phyloP scores from a whole-genome alignment of 2,797 vertebrate species.

The Notolabrus celidotus region DNA sequence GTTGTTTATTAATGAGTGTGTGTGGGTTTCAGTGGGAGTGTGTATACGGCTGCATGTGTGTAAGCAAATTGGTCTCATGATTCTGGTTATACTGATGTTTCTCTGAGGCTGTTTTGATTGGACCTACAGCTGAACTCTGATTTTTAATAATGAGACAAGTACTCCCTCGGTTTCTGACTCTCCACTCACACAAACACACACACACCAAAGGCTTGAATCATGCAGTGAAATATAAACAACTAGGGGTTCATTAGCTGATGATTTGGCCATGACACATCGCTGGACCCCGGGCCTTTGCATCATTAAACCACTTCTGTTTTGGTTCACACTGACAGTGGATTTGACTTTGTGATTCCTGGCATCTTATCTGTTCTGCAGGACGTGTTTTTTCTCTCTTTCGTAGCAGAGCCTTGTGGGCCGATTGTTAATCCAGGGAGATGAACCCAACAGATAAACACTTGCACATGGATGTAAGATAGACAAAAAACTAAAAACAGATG shows the following conservation, averaged over 20 bases:
- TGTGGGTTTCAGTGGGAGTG: not conserved
- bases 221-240: constrained; percentile 59
- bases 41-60: constrained; percentile 16
- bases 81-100: constrained; percentile 71
- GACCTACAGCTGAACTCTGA: constrained; percentile 78
- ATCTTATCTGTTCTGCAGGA: constrained; percentile 37
- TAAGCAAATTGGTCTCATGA: constrained; percentile 66
- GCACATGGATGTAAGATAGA: not conserved
- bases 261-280: constrained; percentile 55
- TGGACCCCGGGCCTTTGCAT: constrained; percentile 25
- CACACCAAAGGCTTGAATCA: constrained; percentile 38
- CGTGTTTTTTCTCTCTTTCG: not conserved
- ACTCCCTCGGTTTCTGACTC: constrained; percentile 41
- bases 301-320: constrained; percentile 59
- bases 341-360: constrained; percentile 29
- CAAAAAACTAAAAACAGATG: not conserved
- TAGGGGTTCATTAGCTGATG: constrained; percentile 63
- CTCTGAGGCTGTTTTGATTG: constrained; percentile 72
- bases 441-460: constrained; percentile 8
- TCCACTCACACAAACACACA: not conserved
- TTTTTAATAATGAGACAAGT: constrained; percentile 77
- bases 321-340: constrained; percentile 51
- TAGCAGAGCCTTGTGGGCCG: not conserved
- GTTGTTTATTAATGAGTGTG: constrained; percentile 18
- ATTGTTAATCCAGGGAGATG: constrained; percentile 13